phyloP scores from a whole-genome alignment of 2,797 vertebrate genomes.

The Acestrorhynchus altus region DNA sequence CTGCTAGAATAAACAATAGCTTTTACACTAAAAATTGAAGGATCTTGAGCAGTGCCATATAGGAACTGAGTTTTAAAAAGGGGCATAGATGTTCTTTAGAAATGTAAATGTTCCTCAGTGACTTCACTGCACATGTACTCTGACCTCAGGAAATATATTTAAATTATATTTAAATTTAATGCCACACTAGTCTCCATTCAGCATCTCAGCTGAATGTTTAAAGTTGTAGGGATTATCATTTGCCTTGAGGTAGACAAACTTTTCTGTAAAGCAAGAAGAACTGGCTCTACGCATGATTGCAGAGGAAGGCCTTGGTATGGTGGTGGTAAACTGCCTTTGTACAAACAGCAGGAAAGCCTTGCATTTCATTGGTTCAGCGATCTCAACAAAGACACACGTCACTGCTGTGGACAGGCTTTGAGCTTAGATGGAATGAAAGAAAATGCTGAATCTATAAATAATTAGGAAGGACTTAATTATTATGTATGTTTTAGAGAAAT shows the following conservation, averaged over 20 bases:
- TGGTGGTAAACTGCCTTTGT: slow-evolving; percentile 37
- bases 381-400: slow-evolving; percentile 79
- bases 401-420: slow-evolving; percentile 60
- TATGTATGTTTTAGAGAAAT: slow-evolving; percentile 83
- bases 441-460: slow-evolving; percentile 88
- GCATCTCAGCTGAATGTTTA: slow-evolving; percentile 5
- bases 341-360: slow-evolving; percentile 47
- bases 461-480: slow-evolving; percentile 95
- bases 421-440: slow-evolving; percentile 78
- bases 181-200: no score
- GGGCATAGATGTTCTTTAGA: no score
- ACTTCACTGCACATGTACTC: no score
- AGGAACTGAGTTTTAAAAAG: no score
- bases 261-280: slow-evolving; percentile 22
- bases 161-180: no score
- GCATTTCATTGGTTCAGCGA: slow-evolving; percentile 66
- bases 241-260: not conserved
- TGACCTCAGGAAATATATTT: no score
- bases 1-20: no score
- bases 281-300: slow-evolving; percentile 7
- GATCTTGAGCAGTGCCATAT: no score
- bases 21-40: no score
- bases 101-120: no score
- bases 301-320: slow-evolving; percentile 40
- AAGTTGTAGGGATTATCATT: slow-evolving; percentile 2